A percentile compares a stretch with the other conserved stretches of the same genome.
Evolutionary conservation across 2,888 invertebrate genomes (phyloP).

Genomic region (Aleiodes alternator): DNA sequence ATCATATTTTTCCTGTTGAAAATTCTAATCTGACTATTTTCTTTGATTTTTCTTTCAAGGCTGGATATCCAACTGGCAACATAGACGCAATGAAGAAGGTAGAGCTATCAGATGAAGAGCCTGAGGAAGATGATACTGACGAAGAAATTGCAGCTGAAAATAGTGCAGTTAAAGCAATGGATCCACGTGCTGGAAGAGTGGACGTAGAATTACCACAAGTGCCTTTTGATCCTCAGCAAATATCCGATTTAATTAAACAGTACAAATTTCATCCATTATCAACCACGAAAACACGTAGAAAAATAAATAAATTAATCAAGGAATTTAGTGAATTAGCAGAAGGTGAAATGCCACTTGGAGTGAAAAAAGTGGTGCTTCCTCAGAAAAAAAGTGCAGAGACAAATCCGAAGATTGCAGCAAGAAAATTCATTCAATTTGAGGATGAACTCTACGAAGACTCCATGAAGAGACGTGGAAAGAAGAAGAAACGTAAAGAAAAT

Average conservation of each 20-base stretch:
- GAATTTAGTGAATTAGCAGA: constrained; percentile 79
- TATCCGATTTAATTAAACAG: constrained; percentile 78
- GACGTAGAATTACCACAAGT: constrained; percentile 84
- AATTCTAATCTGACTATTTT: constrained; percentile 30
- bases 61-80: constrained; percentile 84
- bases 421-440: constrained; percentile 77
- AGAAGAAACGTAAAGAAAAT: constrained; percentile 57
- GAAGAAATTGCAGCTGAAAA: constrained; percentile 72
- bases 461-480: constrained; percentile 57
- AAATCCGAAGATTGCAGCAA: constrained; percentile 69
- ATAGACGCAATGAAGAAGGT: constrained; percentile 82
- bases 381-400: constrained; percentile 65
- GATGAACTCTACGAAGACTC: constrained; percentile 73
- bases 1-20: too few relatives aligned
- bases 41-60: constrained; percentile 72
- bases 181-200: constrained; percentile 89
- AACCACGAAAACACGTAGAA: constrained; percentile 78
- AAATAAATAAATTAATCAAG: constrained; percentile 77
- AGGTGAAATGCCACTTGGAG: constrained; percentile 83
- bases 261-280: constrained; percentile 77
- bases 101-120: constrained; percentile 69
- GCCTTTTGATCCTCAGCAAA: constrained; percentile 79
- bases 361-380: constrained; percentile 77
- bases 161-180: constrained; percentile 66
- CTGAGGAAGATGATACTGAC: constrained; percentile 50